Evolutionary conservation across 2,888 invertebrate species (phyloP), one percentile per base, ranked within the genome.

Genomic region (Mimas tiliae): DNA sequence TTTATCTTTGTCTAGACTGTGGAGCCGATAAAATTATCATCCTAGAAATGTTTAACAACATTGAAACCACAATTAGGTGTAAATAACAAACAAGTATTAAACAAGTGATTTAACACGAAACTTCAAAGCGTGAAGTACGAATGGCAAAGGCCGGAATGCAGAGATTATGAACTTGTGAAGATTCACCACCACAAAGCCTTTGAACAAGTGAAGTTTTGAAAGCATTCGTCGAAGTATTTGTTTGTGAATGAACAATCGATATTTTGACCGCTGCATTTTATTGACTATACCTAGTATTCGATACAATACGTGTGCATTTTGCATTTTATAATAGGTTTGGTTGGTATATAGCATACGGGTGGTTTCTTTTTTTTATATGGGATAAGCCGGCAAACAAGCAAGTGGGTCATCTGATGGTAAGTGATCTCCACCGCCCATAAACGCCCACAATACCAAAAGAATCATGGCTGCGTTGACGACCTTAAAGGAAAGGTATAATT

Each of bases 1-100:
- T 27, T 27, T 27, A 27, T 27, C 1, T 27, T 27, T 27, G 27
- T 38, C 38, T 38, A 38, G 38, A 38, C 38, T 38, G 7, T 2
- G 3, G 6, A 38, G 0, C 38, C 38, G 38, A 38, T 38, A 7
- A 7, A 38, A 38, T 7, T 38, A 9, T 38, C 7, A 38, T 7
- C 7, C 47, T n/a, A 48, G 8, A 14, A 48, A 48, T 48, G 1
- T 48, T 0, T n/a, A 14, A 14, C 47, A n/a, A 48, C 47, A 14
- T 1, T 48, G 14, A 48, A 14, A 4, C 47, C 47, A n/a, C 47
- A 48, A 48, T n/a, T 48, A 48, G 14, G 47, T 48, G 47, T 48
- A n/a, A 48, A 48, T 48, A 7, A 48, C 47, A 48, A 48, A 48
- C 47, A 48, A 48, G 47, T n/a, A 48, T n/a, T n/a, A 48, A n/a